Evolutionary conservation across 2,888 invertebrate species (phyloP).

Genomic region (Leucophenga maculata): DNA sequence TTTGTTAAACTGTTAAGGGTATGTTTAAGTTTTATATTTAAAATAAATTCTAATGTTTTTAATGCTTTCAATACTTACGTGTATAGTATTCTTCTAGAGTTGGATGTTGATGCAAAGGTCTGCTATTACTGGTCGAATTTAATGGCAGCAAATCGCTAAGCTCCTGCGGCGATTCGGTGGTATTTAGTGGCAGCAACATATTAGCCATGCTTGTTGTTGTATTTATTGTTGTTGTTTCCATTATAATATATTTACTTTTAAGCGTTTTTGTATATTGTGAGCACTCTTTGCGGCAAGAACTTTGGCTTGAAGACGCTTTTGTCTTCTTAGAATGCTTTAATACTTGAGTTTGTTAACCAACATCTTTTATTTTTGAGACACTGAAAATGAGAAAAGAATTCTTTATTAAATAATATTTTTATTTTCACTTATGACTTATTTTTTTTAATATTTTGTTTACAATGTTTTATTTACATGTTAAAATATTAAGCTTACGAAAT

Average conservation of each 20-base stretch:
- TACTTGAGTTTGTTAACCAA: too few relatives aligned
- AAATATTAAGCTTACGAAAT: too few relatives aligned
- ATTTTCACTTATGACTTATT: too few relatives aligned
- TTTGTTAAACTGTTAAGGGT: background rate
- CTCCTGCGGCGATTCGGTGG: conserved; percentile 30
- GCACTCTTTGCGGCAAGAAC: background rate
- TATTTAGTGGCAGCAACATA: background rate
- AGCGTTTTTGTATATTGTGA: conserved; percentile 38
- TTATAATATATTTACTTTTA: conserved; percentile 9
- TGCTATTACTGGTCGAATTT: conserved; percentile 40
- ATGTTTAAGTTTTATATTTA: background rate
- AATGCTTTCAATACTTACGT: conserved; percentile 50
- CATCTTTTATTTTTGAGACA: too few relatives aligned
- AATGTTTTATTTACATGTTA: too few relatives aligned
- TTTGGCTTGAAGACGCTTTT: too few relatives aligned
- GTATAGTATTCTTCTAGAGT: conserved; percentile 61
- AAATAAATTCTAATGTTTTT: background rate
- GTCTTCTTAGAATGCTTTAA: too few relatives aligned
- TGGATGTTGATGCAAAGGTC: conserved; percentile 50
- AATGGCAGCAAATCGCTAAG: background rate
- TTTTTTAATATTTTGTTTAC: too few relatives aligned
- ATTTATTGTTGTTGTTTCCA: background rate
- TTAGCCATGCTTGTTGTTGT: conserved; percentile 18
- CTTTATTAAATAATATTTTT: too few relatives aligned
- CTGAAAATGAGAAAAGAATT: too few relatives aligned